A percentile compares a stretch with the other conserved stretches of the same genome.
These are phyloP conservation scores for Clupea harengus DNA, from an alignment of 2,113 vertebrate species.

Conservation along the genomic window DNA sequence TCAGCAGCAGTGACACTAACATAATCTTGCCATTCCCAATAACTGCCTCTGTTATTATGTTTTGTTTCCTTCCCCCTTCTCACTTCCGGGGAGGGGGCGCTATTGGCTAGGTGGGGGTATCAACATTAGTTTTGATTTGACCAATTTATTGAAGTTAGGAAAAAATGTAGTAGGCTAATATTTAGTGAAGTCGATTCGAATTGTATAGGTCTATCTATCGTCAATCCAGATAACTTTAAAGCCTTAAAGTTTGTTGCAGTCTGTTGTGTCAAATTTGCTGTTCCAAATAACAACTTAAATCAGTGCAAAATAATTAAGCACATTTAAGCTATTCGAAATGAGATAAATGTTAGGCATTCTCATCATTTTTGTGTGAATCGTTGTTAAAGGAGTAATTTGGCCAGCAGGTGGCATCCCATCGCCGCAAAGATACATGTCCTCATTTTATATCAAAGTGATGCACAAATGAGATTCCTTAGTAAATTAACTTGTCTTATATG, in stretches of 20 bases:
- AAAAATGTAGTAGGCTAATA: background rate
- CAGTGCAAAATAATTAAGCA: background rate
- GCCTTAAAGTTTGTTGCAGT: too few species aligned
- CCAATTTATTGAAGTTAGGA: too few species aligned
- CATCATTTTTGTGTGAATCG: background rate
- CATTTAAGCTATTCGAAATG: background rate
- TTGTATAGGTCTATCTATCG: background rate
- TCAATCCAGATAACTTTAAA: background rate
- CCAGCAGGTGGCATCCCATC: background rate
- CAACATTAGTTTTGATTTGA: background rate
- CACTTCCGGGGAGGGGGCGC: background rate
- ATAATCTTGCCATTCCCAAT: constrained; percentile 5
- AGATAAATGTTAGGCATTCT: background rate
- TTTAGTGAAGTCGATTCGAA: background rate
- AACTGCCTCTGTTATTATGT: background rate
- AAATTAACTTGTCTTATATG: too few species aligned
- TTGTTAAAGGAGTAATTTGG: background rate
- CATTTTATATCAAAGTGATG: background rate
- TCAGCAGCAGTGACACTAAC: background rate
- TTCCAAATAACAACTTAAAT: background rate
- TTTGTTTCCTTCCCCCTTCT: background rate
- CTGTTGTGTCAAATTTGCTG: background rate
- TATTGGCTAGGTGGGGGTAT: background rate
- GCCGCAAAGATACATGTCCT: background rate
- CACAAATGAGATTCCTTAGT: background rate